These are phyloP conservation scores for Poicephalus gulielmi DNA, from an alignment of 2,113 vertebrate genomes.

Conservation along the genomic window DNA sequence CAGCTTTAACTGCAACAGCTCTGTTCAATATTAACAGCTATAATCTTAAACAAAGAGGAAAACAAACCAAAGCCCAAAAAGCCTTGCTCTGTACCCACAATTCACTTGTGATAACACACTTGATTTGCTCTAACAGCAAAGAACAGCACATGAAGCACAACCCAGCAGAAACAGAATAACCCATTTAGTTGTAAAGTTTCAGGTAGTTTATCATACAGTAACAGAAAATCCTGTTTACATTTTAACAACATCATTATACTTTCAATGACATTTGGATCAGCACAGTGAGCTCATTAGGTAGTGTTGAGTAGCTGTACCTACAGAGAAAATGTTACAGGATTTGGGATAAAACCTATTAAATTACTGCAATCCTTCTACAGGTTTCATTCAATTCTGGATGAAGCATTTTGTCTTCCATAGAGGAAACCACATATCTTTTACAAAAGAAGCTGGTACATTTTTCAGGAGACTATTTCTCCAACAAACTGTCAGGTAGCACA, in stretches of 20 bases:
- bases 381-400: background rate
- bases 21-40: background rate
- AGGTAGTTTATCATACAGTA: background rate
- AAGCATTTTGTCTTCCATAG: background rate
- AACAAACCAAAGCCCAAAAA: background rate
- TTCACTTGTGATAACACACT: background rate
- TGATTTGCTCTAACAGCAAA: background rate
- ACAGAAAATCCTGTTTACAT: background rate
- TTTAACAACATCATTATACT: background rate
- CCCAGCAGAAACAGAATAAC: background rate
- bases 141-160: background rate
- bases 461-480: slow-evolving; percentile 4
- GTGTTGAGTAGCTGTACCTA: background rate
- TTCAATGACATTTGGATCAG: background rate
- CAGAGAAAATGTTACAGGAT: background rate
- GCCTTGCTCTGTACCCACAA: background rate
- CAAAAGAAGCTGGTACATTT: background rate
- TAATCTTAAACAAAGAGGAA: background rate
- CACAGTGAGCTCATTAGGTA: background rate
- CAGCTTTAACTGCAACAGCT: background rate
- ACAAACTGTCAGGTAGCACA: background rate
- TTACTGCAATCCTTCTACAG: background rate
- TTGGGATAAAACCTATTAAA: background rate
- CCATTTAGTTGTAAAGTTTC: background rate
- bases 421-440: background rate